These are phyloP conservation scores for Sebastes reedi DNA, from an alignment of 2,797 vertebrate genomes.

Conservation along the genomic window DNA sequence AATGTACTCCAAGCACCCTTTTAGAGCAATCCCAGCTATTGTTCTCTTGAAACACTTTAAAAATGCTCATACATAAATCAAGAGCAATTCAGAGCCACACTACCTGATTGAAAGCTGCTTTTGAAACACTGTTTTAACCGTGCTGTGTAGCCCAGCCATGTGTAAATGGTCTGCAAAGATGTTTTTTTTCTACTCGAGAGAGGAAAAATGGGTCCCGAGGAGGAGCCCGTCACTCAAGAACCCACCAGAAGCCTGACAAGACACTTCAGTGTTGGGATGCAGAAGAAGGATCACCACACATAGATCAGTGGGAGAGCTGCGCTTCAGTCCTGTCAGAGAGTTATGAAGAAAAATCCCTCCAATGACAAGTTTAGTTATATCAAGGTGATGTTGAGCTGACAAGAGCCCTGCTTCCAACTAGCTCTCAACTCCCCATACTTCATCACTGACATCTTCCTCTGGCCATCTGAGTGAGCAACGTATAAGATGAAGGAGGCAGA, in stretches of 20 bases:
- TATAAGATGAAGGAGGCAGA: constrained; percentile 22
- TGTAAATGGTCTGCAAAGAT: background rate
- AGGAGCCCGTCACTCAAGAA: constrained; percentile 21
- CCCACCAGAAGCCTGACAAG: constrained; percentile 45
- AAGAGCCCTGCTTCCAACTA: constrained; percentile 39
- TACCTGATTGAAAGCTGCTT: background rate
- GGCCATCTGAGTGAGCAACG: constrained; percentile 37
- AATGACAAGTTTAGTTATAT: constrained; percentile 59
- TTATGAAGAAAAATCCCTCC: constrained; percentile 65
- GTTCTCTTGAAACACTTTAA: background rate
- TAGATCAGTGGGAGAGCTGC: constrained; percentile 42
- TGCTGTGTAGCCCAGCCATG: no score
- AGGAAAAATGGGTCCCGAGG: constrained; percentile 4
- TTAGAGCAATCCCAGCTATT: background rate
- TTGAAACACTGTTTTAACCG: background rate
- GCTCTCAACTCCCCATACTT: constrained; percentile 48
- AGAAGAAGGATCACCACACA: constrained; percentile 50
- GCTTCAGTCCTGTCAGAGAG: constrained; percentile 44
- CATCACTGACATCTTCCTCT: constrained; percentile 60
- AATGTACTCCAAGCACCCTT: background rate
- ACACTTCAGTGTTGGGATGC: constrained; percentile 10
- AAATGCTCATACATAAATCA: background rate
- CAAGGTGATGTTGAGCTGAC: constrained; percentile 60
- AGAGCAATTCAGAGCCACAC: background rate
- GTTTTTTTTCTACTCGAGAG: background rate